phyloP scores from a whole-genome alignment of 1,140 invertebrate species.

The Formica selysi region DNA sequence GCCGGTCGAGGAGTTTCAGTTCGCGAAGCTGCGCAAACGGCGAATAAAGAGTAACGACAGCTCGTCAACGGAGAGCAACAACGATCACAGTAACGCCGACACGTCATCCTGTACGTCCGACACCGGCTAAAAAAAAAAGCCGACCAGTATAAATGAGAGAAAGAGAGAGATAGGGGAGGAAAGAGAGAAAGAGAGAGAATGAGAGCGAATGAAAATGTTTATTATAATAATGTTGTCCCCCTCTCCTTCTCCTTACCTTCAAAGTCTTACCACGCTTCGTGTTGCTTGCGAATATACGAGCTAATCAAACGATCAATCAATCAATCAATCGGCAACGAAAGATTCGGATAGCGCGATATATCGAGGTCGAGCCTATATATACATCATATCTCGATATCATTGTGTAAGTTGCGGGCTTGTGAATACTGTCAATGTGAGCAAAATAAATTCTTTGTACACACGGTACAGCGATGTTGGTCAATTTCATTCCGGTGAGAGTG shows the following conservation, averaged over 20 bases:
- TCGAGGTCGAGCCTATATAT: neutral
- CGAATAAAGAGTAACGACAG: constrained; percentile 86
- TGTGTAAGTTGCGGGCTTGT: constrained; percentile 62
- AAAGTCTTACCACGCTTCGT: constrained; percentile 2
- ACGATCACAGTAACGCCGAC: constrained; percentile 86
- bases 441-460: constrained; percentile 74
- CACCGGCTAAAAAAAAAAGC: constrained; percentile 80
- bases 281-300: constrained; percentile 21
- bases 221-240: constrained; percentile 17
- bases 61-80: constrained; percentile 87
- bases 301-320: constrained; percentile 24
- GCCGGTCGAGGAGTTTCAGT: constrained; percentile 85
- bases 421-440: constrained; percentile 68
- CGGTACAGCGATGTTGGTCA: constrained; percentile 66
- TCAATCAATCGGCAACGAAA: constrained; percentile 30
- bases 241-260: too few relatives aligned
- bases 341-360: neutral
- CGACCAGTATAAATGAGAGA: constrained; percentile 29
- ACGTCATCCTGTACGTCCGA: constrained; percentile 86
- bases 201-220: constrained; percentile 10
- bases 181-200: neutral
- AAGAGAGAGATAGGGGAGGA: constrained; percentile 28
- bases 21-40: constrained; percentile 83
- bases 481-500: constrained; percentile 40
- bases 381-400: constrained; percentile 54